Evolutionary conservation across 2,888 invertebrate genomes (phyloP).

Genomic region (Clepsis dumicolana): DNA sequence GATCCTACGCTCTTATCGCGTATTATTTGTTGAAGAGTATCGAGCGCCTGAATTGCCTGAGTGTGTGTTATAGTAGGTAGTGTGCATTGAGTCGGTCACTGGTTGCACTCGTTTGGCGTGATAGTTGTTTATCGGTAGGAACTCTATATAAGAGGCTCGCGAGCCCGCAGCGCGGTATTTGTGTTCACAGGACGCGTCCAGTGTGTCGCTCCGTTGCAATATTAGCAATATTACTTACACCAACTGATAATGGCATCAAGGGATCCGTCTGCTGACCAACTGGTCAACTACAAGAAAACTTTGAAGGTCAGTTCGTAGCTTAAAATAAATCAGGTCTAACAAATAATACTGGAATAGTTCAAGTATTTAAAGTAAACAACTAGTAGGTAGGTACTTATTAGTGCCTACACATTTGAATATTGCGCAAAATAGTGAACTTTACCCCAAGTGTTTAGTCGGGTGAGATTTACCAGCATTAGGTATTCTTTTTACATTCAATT

Average conservation of each 20-base stretch:
- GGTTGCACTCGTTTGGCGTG: slow-evolving; percentile 61
- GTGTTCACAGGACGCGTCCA: slow-evolving; percentile 64
- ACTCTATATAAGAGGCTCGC: slow-evolving; percentile 70
- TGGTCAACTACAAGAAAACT: slow-evolving; percentile 86
- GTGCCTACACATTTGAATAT: neutral
- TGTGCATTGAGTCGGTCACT: slow-evolving; percentile 44
- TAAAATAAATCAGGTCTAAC: slow-evolving; percentile 5
- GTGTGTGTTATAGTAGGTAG: too few species aligned
- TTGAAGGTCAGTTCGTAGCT: slow-evolving; percentile 81
- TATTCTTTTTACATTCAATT: neutral
- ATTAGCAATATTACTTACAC: neutral
- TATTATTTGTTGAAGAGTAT: slow-evolving; percentile 34
- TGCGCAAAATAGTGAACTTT: slow-evolving; percentile 12
- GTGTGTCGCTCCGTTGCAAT: slow-evolving; percentile 63
- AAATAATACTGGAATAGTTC: neutral
- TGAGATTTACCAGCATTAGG: neutral
- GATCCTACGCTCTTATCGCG: slow-evolving; percentile 36
- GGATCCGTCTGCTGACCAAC: slow-evolving; percentile 88
- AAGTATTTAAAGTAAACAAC: neutral
- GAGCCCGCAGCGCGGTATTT: slow-evolving; percentile 60
- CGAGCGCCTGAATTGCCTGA: slow-evolving; percentile 33
- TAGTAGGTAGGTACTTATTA: too few species aligned
- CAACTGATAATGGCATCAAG: slow-evolving; percentile 75
- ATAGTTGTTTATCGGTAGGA: slow-evolving; percentile 71
- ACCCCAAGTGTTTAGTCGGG: slow-evolving; percentile 1